Evolutionary conservation across 1,140 invertebrate species (phyloP), one percentile per base, ranked within the genome.

Genomic region (Bombyx mori): DNA sequence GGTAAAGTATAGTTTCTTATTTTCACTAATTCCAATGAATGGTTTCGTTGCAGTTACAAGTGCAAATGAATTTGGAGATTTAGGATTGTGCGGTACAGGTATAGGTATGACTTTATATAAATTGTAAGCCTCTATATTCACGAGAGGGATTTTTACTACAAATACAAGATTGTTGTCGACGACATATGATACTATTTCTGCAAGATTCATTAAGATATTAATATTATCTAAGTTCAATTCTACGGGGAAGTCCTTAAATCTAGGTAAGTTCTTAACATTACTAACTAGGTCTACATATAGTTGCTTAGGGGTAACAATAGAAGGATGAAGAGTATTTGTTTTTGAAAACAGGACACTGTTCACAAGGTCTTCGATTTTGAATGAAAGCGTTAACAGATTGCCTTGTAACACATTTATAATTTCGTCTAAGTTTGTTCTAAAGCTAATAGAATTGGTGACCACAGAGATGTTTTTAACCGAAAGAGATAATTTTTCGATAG

Each of bases 291-390:
- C 62, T 8, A 44, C 22, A 44, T 54, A 60, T 45, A 68, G 18
- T 57, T 62, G 42, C 12, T 10, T 50, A n/a, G 62, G 62, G 4
- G 65, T 49, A 6, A 62, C 42, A 22, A 68, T 50, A 9, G 62
- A 47, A 1, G 62, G 62, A 52, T 68, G 61, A 8, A 68, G 8
- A 43, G 54, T 60, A 52, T 64, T 64, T 2, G 42, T 44, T 10
- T 44, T 64, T 50, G 52, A 49, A 10, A 68, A 61, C 10, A 64
- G 3, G 4, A 68, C 49, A 8, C 57, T 42, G 43, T 62, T 63
- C 6, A 57, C 26, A 44, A 64, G 60, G 42, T 68, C 65, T 58
- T 68, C 62, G 18, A 68, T 10, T 52, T 64, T 51, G 49, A 68
- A 68, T 9, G 66, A 68, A 47, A 68, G 22, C 8, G 62, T 58